Evolutionary conservation across 2,797 vertebrate genomes (phyloP).

Genomic region (Oophaga sylvatica): DNA sequence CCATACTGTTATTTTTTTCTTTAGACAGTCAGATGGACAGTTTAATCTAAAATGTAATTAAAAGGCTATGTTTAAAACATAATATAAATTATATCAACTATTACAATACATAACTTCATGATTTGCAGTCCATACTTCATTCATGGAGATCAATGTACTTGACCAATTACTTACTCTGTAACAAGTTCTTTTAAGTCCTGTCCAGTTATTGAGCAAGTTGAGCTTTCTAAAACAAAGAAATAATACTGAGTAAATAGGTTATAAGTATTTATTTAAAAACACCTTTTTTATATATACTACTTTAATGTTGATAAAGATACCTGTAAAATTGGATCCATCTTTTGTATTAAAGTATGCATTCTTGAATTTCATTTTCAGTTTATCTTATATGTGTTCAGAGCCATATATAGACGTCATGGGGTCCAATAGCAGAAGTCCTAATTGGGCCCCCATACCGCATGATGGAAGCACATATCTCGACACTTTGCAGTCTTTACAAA

Average conservation of each 20-base stretch:
- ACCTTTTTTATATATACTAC: no score
- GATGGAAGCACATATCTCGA: no score
- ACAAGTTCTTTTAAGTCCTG: background rate
- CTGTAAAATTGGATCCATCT: no score
- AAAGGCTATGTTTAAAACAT: background rate
- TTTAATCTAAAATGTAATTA: background rate
- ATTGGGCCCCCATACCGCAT: no score
- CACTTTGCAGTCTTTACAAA: no score
- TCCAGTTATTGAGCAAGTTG: slow-evolving; percentile 8
- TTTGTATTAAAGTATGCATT: no score
- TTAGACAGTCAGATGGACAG: background rate
- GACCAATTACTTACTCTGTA: background rate
- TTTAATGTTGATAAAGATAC: no score
- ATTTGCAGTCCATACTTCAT: background rate
- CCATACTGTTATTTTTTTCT: background rate
- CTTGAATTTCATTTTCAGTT: no score
- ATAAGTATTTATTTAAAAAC: no score
- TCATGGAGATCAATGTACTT: background rate
- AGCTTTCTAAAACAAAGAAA: background rate
- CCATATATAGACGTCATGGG: no score
- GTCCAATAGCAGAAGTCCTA: no score
- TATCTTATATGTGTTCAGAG: no score
- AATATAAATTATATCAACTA: background rate
- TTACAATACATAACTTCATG: background rate
- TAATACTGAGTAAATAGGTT: background rate